Percentiles rank a stretch among this genome's conserved stretches.
phyloP scores from a whole-genome alignment of 2,888 invertebrate genomes.

The Camponotus fellah region DNA sequence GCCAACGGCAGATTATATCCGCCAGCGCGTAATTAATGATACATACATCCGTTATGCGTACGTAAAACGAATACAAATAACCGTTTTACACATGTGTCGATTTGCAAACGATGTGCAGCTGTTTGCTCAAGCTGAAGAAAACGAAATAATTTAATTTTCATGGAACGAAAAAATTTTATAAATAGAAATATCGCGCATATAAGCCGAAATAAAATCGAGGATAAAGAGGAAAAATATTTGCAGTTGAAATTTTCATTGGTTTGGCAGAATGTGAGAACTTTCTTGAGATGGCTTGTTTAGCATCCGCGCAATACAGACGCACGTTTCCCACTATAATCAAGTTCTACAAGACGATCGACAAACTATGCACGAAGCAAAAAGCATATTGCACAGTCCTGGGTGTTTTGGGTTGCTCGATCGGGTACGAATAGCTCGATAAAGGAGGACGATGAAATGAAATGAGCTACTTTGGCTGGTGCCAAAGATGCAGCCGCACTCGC shows the following conservation, averaged over 20 bases:
- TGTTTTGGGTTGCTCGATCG: conserved; percentile 44
- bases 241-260: conserved; percentile 4
- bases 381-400: conserved; percentile 14
- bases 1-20: conserved; percentile 54
- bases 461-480: conserved; percentile 37
- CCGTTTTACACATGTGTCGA: conserved; percentile 32
- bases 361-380: conserved; percentile 6
- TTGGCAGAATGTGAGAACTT: background rate
- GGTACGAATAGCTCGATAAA: conserved; percentile 47
- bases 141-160: conserved; percentile 20
- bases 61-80: conserved; percentile 40
- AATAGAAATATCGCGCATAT: background rate
- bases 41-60: conserved; percentile 25
- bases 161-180: conserved; percentile 3
- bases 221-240: background rate
- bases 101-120: conserved; percentile 25
- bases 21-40: conserved; percentile 54
- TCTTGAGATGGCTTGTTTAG: background rate
- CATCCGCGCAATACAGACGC: conserved; percentile 18
- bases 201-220: background rate
- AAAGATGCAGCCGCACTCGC: conserved; percentile 19
- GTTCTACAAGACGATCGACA: conserved; percentile 5
- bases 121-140: conserved; percentile 4
- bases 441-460: conserved; percentile 55
- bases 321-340: conserved; percentile 30